Evolutionary conservation across 2,797 vertebrate genomes (phyloP), one percentile per base, ranked within the genome.

Genomic region (Rallus crepitans): DNA sequence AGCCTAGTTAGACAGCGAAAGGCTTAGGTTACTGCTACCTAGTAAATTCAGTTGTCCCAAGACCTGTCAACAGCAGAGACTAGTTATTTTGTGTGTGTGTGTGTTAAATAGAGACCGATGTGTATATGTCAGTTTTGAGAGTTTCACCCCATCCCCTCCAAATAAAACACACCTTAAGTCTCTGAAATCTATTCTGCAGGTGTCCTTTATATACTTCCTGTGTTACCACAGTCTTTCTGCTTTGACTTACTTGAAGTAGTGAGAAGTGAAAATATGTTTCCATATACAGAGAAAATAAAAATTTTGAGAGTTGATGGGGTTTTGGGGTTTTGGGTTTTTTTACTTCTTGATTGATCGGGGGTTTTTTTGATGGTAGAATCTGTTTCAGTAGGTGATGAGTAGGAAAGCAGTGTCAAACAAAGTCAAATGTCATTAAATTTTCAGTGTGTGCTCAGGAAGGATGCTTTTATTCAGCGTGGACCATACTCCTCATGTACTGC

Each of bases 21-120:
- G 19, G 56, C 28, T 40, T 82, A 7, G 30, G 15, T 45, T 80
- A 12, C 10, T 57, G 6, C 15, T 23, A 4, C 1, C 0, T 25
- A 5, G 80, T 66, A 70, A 52, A 33, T 84, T 8, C 21, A n/a
- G 5, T 70, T 76, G 17, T 48, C n/a, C 79, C 1, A 57, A 65
- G 55, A 60, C 11, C 4, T 25, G 7, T 63, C 35, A 5, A 27
- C 30, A 52, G 35, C 35, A 25, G 3, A 31, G n/a, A 79, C 18
- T 23, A 57, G 10, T 79, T 59, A 47, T 4, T 60, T 64, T 45
- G 76, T 39, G 76, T 39, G 76, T 39, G 76, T 39, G 45, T 76
- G 1, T 20, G 2, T 39, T 30, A 64, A 9, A 2, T 45, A 37
- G 23, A 48, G 12, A 61, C 6, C 64, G 47, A 37, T 0, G 0